Conservation (phyloP, 2,888 invertebrate genomes). For the Acanthosepion esculentum region DNA sequence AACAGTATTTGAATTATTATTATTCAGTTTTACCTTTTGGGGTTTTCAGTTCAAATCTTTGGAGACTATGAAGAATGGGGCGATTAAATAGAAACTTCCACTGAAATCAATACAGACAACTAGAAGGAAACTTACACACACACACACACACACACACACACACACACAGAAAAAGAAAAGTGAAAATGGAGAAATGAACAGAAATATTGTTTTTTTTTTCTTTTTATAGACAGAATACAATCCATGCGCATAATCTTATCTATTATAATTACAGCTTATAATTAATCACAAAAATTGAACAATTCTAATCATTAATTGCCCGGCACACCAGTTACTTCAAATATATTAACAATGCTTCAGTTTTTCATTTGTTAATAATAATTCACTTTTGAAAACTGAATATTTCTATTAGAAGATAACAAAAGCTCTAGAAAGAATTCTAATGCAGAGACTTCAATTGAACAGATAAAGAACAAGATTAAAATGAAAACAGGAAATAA, state of each 20-base stretch:
- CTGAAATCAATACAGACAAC: too few relatives aligned
- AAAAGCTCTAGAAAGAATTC: not conserved
- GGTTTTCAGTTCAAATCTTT: too few relatives aligned
- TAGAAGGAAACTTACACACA: too few relatives aligned
- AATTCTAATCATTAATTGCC: not conserved
- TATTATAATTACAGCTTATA: not conserved
- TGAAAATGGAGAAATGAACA: too few relatives aligned
- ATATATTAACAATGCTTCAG: not conserved
- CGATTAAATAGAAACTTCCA: too few relatives aligned
- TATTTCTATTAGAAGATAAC: not conserved
- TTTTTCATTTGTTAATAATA: not conserved
- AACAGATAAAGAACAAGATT: not conserved
- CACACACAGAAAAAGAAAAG: too few relatives aligned
- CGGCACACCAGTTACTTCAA: not conserved
- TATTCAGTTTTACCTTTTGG: too few relatives aligned
- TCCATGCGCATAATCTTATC: not conserved
- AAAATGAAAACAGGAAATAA: not conserved
- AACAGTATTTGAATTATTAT: too few relatives aligned
- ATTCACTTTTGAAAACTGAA: not conserved
- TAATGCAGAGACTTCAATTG: not conserved
- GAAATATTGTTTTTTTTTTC: not conserved
- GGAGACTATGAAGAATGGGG: too few relatives aligned
- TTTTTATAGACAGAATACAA: not conserved
- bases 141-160: too few relatives aligned
- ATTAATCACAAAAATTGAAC: not conserved